A percentile compares a stretch with the other conserved stretches of the same genome.
phyloP scores from a whole-genome alignment of 2,113 vertebrate species.

The Eulacestoma nigropectus region DNA sequence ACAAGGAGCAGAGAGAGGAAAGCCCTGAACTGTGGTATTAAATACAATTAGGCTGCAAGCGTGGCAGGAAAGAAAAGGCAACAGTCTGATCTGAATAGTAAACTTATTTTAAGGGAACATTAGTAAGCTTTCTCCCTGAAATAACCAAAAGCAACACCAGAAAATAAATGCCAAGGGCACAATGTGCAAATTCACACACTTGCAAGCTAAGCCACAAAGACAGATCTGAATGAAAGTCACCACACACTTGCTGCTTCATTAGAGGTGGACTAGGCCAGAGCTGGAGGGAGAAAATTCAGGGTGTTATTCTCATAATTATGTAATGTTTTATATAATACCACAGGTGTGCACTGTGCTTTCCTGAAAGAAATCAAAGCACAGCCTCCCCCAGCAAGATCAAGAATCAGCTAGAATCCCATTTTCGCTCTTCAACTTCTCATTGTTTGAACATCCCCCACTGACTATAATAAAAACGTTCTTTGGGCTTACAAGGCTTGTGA shows the following conservation, averaged over 20 bases:
- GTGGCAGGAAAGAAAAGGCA: neutral
- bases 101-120: neutral
- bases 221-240: neutral
- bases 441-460: conserved; percentile 12
- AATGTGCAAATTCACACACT: neutral
- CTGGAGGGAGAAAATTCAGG: neutral
- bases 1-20: conserved; percentile 3
- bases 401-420: neutral
- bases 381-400: conserved; percentile 19
- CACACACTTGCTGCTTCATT: neutral
- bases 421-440: conserved; percentile 15
- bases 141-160: neutral
- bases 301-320: neutral
- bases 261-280: neutral
- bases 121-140: neutral
- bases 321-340: conserved; percentile 23
- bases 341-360: neutral
- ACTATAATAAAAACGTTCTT: neutral
- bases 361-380: conserved; percentile 24
- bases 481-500: neutral
- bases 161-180: neutral
- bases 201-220: neutral
- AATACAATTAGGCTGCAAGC: neutral
- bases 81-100: neutral
- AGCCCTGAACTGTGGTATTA: conserved; percentile 9